Percentiles rank a stretch among this genome's conserved stretches.
These are phyloP conservation scores for Drosophila macrospina DNA, from an alignment of 2,888 invertebrate species.

Conservation along the genomic window DNA sequence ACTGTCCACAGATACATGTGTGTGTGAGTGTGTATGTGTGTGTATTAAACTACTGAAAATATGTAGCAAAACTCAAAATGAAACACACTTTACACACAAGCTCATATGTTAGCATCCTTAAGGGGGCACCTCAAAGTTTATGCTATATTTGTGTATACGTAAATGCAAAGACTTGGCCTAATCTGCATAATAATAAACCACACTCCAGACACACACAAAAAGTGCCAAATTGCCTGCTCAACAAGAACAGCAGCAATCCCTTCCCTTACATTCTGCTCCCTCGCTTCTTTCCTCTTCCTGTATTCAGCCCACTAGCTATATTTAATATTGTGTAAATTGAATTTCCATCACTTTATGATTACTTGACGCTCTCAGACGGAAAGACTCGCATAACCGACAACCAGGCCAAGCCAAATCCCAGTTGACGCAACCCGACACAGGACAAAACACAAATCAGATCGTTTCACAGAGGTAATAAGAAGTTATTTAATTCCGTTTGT, in stretches of 20 bases:
- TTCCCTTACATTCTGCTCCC: not conserved
- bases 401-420: slow-evolving; percentile 6
- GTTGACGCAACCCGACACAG: not conserved
- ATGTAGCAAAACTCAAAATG: slow-evolving; percentile 67
- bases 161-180: slow-evolving; percentile 67
- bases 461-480: not conserved
- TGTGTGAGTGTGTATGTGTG: slow-evolving; percentile 23
- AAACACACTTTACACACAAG: slow-evolving; percentile 70
- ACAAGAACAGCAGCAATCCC: slow-evolving; percentile 15
- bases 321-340: slow-evolving; percentile 82
- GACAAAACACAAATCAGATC: slow-evolving; percentile 36
- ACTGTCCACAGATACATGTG: slow-evolving; percentile 50
- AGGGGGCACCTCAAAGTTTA: slow-evolving; percentile 37
- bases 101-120: slow-evolving; percentile 15
- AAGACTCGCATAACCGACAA: slow-evolving; percentile 50
- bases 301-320: slow-evolving; percentile 56
- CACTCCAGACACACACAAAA: slow-evolving; percentile 26
- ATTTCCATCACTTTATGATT: slow-evolving; percentile 83
- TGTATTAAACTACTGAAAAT: slow-evolving; percentile 25
- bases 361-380: slow-evolving; percentile 72
- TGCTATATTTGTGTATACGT: slow-evolving; percentile 57
- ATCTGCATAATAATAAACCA: slow-evolving; percentile 81
- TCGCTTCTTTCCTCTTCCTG: not conserved
- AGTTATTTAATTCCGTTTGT: not conserved
- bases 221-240: slow-evolving; percentile 56